Percentiles rank a stretch among this genome's conserved stretches.
Evolutionary conservation across 2,797 vertebrate genomes (phyloP).

Genomic region (Lacerta agilis): DNA sequence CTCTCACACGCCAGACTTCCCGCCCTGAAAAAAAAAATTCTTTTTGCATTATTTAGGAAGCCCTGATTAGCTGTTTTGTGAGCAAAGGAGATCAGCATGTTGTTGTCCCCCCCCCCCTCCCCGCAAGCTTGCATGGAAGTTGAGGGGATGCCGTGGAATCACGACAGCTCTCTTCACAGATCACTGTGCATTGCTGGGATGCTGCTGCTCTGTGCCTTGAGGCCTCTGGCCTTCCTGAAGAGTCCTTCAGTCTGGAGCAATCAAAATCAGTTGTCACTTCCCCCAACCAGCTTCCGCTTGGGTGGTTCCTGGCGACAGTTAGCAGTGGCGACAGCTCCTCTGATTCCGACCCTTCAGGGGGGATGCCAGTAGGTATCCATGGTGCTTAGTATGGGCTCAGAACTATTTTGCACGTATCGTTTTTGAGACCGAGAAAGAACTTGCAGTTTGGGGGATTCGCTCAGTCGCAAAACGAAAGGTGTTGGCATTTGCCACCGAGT

Average conservation of each 20-base stretch:
- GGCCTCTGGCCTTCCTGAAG: neutral
- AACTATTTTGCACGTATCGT: conserved; percentile 7
- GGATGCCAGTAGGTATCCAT: neutral
- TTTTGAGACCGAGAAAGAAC: conserved; percentile 3
- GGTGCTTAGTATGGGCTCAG: neutral
- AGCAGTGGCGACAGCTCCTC: neutral
- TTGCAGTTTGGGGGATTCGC: conserved; percentile 6
- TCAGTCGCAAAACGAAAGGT: conserved; percentile 19
- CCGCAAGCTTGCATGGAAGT: neutral
- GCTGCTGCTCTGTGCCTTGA: neutral
- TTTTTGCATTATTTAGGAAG: neutral
- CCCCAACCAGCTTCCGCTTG: conserved; percentile 10
- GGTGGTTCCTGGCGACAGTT: neutral
- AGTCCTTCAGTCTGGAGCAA: conserved; percentile 13
- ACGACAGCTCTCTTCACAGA: conserved; percentile 14
- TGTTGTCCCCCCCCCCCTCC: neutral
- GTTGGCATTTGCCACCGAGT: conserved; percentile 23
- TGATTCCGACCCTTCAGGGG: neutral
- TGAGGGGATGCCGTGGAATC: neutral
- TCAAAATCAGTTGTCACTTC: conserved; percentile 29
- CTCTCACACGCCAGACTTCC: neutral
- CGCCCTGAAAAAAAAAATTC: no score
- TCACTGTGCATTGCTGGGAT: conserved; percentile 1
- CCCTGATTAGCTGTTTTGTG: neutral
- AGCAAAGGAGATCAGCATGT: neutral